These are phyloP conservation scores for Aporophyla lueneburgensis DNA, from an alignment of 2,888 invertebrate genomes.

Conservation along the genomic window DNA sequence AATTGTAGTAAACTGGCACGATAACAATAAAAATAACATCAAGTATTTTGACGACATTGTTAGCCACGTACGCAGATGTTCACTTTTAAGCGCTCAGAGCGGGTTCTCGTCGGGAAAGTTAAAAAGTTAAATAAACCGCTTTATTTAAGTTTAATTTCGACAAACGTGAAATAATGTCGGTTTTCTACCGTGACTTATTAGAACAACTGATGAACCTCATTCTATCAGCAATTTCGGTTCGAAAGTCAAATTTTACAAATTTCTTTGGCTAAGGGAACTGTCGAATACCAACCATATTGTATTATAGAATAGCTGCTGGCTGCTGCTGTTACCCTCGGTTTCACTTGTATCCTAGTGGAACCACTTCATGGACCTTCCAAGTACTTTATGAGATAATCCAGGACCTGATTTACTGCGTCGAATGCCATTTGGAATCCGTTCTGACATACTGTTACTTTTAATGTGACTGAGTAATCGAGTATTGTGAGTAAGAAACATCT, in stretches of 20 bases:
- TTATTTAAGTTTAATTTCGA: slow-evolving; percentile 29
- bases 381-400: background rate
- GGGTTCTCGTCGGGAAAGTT: slow-evolving; percentile 9
- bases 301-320: background rate
- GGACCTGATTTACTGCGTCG: no score
- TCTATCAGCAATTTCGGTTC: background rate
- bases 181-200: slow-evolving; percentile 18
- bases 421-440: background rate
- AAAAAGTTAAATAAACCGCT: slow-evolving; percentile 29
- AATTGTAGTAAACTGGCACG: background rate
- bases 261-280: background rate
- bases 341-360: background rate
- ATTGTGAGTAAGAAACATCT: background rate
- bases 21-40: slow-evolving; percentile 22
- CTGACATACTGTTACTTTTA: background rate
- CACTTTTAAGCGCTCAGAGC: slow-evolving; percentile 30
- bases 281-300: background rate
- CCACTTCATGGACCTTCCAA: background rate
- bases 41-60: slow-evolving; percentile 31
- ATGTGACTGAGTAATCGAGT: slow-evolving; percentile 1
- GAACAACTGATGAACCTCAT: slow-evolving; percentile 8
- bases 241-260: slow-evolving; percentile 7
- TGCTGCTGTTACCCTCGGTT: no score
- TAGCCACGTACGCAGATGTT: slow-evolving; percentile 32
- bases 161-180: slow-evolving; percentile 25